A percentile compares a stretch with the other conserved stretches of the same genome.
Evolutionary conservation across 2,113 vertebrate species (phyloP).

Genomic region (Leucopternis melanops): DNA sequence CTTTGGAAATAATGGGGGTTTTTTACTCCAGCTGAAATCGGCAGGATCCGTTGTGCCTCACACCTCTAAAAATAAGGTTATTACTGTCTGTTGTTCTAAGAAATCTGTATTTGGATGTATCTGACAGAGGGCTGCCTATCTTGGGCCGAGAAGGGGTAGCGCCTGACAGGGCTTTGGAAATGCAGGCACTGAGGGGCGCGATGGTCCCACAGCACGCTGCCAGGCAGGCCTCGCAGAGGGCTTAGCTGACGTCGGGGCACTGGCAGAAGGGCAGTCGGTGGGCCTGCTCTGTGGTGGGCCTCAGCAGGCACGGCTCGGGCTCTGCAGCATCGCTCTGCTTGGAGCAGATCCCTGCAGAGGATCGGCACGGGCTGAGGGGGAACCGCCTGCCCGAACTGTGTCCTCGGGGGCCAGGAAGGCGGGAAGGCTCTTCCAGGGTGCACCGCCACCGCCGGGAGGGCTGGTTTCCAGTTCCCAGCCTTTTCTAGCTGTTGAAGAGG

Average conservation of each 20-base stretch:
- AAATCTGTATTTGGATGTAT: background rate
- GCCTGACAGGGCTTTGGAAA: background rate
- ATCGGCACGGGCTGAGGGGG: background rate
- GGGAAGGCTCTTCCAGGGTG: background rate
- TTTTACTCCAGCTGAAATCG: background rate
- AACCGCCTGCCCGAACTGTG: background rate
- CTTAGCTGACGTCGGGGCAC: background rate
- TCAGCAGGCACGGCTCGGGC: background rate
- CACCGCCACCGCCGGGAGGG: background rate
- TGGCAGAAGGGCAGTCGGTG: background rate
- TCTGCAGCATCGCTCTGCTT: background rate
- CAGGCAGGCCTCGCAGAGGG: accelerated
- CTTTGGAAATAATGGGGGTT: background rate
- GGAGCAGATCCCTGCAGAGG: background rate
- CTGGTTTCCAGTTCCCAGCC: background rate
- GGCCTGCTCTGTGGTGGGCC: background rate
- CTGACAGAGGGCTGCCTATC: background rate
- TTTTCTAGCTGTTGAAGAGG: background rate
- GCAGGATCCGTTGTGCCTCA: background rate
- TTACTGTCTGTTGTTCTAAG: background rate
- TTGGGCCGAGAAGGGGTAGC: background rate
- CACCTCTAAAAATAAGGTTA: background rate
- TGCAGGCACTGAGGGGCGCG: background rate
- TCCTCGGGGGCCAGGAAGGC: background rate
- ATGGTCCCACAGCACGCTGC: background rate